phyloP scores from a whole-genome alignment of 2,113 vertebrate species.

The Montifringilla adamsi region DNA sequence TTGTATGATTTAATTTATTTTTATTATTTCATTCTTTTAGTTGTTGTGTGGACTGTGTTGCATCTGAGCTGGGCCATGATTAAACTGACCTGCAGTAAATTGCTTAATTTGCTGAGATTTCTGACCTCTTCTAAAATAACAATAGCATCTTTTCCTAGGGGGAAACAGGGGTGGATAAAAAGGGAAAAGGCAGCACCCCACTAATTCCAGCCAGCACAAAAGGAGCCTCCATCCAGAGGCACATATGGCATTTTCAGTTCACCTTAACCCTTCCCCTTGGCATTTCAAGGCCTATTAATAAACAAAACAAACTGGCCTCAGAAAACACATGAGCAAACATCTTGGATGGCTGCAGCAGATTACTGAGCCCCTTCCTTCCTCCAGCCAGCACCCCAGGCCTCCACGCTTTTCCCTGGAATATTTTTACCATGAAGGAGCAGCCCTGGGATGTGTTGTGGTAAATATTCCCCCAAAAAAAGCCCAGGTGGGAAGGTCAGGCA shows the following conservation, averaged over 20 bases:
- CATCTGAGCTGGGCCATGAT: neutral
- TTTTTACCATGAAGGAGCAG: neutral
- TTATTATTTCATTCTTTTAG: neutral
- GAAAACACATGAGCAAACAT: conserved; percentile 23
- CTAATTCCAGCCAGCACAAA: neutral
- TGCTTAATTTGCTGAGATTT: neutral
- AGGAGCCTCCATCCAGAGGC: neutral
- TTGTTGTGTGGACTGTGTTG: neutral
- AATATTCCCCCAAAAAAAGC: neutral
- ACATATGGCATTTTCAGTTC: conserved; percentile 5
- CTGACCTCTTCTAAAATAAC: neutral
- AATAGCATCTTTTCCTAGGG: neutral
- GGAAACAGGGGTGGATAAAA: neutral
- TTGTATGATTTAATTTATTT: neutral
- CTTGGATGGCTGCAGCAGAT: neutral
- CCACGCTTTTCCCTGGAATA: neutral
- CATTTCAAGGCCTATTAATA: conserved; percentile 53
- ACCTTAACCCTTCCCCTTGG: conserved; percentile 11
- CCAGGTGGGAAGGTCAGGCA: neutral
- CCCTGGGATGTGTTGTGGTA: neutral
- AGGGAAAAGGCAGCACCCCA: neutral
- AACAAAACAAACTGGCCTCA: neutral
- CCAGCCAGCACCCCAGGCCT: neutral
- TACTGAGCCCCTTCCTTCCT: neutral
- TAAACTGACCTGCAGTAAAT: neutral